These are phyloP conservation scores for Apus apus DNA, from an alignment of 2,113 vertebrate species.

Conservation along the genomic window DNA sequence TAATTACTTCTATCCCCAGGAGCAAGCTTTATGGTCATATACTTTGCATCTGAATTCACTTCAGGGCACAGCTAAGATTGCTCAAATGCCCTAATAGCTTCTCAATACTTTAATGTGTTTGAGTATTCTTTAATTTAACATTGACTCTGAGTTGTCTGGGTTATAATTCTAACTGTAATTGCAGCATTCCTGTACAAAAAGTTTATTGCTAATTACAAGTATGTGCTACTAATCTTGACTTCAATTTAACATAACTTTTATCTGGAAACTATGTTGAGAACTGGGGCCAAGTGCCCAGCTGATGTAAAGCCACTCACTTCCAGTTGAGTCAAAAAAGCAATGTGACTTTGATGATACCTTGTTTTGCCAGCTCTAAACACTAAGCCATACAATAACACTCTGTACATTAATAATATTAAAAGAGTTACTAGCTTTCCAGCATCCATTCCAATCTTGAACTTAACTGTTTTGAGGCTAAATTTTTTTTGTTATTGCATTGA, in stretches of 20 bases:
- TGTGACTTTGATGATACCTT: neutral
- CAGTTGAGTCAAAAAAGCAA: neutral
- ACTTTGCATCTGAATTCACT: neutral
- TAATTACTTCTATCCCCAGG: neutral
- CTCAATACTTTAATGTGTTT: neutral
- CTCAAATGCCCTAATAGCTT: neutral
- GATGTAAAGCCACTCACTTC: neutral
- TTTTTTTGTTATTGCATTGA: neutral
- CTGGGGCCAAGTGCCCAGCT: neutral
- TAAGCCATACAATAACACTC: neutral
- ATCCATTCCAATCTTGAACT: neutral
- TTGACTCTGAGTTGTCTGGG: neutral
- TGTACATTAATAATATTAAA: neutral
- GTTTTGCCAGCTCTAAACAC: neutral
- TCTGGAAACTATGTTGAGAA: neutral
- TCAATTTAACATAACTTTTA: neutral
- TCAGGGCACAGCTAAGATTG: neutral
- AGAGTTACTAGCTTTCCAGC: neutral
- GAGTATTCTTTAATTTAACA: neutral
- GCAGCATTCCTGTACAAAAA: neutral
- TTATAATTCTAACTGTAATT: slow-evolving; percentile 18
- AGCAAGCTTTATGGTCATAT: neutral
- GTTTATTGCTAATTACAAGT: neutral
- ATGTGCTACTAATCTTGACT: slow-evolving; percentile 13
- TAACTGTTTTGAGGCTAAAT: neutral